Evolutionary conservation across 2,888 invertebrate genomes (phyloP).

Genomic region (Leptura quadrifasciata): DNA sequence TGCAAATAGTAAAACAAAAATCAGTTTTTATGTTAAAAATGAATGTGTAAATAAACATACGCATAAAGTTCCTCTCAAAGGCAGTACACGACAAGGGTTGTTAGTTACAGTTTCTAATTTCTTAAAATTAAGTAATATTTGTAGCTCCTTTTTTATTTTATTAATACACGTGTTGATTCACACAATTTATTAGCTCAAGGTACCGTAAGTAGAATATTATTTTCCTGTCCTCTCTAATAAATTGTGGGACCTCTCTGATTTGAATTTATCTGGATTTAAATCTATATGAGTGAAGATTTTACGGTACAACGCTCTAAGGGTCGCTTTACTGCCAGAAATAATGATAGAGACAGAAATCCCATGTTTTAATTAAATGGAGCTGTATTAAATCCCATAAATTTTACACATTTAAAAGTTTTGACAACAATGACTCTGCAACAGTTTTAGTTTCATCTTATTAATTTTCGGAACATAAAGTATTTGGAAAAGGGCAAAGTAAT

Average conservation of each 20-base stretch:
- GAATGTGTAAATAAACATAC: too few species aligned
- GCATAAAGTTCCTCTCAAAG: too few species aligned
- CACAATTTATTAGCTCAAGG: background rate
- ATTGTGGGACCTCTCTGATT: background rate
- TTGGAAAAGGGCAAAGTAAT: too few species aligned
- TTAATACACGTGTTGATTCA: background rate
- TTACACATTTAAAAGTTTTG: constrained; percentile 5
- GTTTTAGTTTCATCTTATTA: constrained; percentile 11
- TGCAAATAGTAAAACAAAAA: too few species aligned
- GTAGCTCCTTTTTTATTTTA: background rate
- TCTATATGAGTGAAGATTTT: constrained; percentile 22
- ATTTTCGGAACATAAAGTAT: background rate
- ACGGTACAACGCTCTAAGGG: constrained; percentile 8
- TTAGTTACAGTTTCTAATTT: background rate
- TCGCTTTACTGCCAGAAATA: constrained; percentile 9
- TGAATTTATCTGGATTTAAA: constrained; percentile 29
- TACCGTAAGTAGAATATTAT: background rate
- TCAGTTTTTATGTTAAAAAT: too few species aligned
- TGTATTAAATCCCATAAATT: constrained; percentile 26
- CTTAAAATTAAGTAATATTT: background rate
- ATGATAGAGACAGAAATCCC: constrained; percentile 15
- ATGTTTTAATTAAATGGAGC: constrained; percentile 33
- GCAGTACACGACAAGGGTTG: too few species aligned
- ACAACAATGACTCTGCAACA: background rate
- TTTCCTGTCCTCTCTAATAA: background rate